Percentiles rank a stretch among this genome's conserved stretches.
Conservation (phyloP, 1,140 invertebrate genomes). For the Cyrtorhinus lividipennis region DNA sequence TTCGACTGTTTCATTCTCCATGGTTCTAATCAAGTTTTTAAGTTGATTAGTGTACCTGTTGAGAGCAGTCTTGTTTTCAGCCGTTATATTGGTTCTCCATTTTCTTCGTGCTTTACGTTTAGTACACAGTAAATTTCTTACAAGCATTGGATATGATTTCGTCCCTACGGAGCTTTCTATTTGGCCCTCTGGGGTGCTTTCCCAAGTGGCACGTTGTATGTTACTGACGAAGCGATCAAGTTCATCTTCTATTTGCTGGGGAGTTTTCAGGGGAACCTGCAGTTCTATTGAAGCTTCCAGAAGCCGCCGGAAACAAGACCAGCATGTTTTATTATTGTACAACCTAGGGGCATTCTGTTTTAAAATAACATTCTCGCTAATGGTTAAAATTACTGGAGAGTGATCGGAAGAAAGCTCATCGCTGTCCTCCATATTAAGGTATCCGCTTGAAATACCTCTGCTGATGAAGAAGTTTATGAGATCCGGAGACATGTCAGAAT, state of each 20-base stretch:
- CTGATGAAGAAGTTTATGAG: not conserved
- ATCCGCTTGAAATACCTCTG: not conserved
- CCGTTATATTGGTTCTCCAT: no score
- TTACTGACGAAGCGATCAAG: conserved; percentile 11
- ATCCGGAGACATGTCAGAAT: no score
- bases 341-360: not conserved
- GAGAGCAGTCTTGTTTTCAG: no score
- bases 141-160: no score
- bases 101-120: no score
- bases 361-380: not conserved
- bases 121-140: no score
- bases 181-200: no score
- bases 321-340: not conserved
- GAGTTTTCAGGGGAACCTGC: not conserved
- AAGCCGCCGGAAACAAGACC: not conserved
- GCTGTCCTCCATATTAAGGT: not conserved
- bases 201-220: conserved; percentile 23
- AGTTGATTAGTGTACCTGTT: no score
- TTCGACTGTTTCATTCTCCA: no score
- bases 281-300: not conserved
- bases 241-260: not conserved
- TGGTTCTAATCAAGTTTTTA: no score
- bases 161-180: no score
- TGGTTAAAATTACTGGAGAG: not conserved
- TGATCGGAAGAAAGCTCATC: not conserved